Conservation (phyloP, 2,113 vertebrate species). For the Pholis gunnellus region DNA sequence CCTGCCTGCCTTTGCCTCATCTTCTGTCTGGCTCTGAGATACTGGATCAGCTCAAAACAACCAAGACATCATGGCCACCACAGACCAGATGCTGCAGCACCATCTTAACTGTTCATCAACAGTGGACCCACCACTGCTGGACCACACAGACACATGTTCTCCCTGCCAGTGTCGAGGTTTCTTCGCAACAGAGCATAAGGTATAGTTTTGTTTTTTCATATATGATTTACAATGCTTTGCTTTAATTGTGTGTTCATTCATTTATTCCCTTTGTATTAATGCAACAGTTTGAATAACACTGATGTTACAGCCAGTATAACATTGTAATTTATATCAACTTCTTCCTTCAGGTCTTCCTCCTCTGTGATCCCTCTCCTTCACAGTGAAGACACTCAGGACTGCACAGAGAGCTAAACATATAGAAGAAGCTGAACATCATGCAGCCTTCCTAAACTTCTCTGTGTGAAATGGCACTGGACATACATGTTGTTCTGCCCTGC, state of each 20-base stretch:
- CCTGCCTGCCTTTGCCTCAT: not conserved
- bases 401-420: not conserved
- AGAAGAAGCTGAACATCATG: not conserved
- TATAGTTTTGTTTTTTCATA: too few relatives aligned
- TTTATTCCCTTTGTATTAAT: too few relatives aligned
- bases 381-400: not conserved
- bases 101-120: too few relatives aligned
- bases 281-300: not conserved
- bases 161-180: not conserved
- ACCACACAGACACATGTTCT: not conserved
- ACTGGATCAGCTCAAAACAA: too few relatives aligned
- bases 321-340: not conserved
- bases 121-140: not conserved
- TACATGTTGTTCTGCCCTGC: not conserved
- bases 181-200: not conserved
- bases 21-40: not conserved
- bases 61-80: too few relatives aligned
- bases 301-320: not conserved
- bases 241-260: too few relatives aligned
- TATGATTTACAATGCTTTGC: too few relatives aligned
- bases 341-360: not conserved
- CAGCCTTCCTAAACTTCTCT: not conserved
- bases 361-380: not conserved
- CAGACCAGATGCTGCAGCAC: too few relatives aligned
- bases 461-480: not conserved